Base-by-base conservation (phyloP, 2,888 invertebrate species). In the Epistrophella euchroma region DNA sequence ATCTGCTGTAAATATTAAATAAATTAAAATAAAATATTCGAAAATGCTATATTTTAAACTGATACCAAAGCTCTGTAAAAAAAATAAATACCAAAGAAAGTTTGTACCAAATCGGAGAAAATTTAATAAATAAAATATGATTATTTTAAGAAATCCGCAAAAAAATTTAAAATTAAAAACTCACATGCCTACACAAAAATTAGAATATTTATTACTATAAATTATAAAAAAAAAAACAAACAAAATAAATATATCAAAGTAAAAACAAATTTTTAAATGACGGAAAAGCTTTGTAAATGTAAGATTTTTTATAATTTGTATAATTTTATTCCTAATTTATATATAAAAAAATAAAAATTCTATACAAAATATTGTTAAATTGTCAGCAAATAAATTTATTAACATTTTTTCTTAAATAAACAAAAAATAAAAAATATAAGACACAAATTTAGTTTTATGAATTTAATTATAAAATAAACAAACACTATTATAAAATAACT, bases 251-350 rank as follows among this genome's bases (percentile, higher is more conserved):
- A 77, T 76, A 83, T 78, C 70, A 77, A 74, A 77, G 60, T 45
- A 77, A 83, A 47, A 62, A 56, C 25, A 68, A 50, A 60, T 58
- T 58, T 56, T 45, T 73, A 52, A 77, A 60, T 62, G 68, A 77
- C 37, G 62, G 73, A 70, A 83, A 83, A 83, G 78, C 83, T 83
- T 82, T 82, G 76, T 82, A 77, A 83, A 62, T 40, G 50, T 70
- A 78, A 70, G 68, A 70, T 64, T 64, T 32, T 55, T 25, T 55
- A 60, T 62, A 52, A 37, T 73, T 70, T 74, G 55, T 55, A 43
- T 70, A 28, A 60, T 45, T 68, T 37, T 45, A 43, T 82, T 62
- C 43, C n/a, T 72, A 52, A 35, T 60, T 45, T 76, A 28, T 37
- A 40, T 52, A 50, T 28, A 62, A 62, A 32, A 60, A 60, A 58